Evolutionary conservation across 1,140 invertebrate genomes (phyloP).

Genomic region (Drosophila nigrodunni): DNA sequence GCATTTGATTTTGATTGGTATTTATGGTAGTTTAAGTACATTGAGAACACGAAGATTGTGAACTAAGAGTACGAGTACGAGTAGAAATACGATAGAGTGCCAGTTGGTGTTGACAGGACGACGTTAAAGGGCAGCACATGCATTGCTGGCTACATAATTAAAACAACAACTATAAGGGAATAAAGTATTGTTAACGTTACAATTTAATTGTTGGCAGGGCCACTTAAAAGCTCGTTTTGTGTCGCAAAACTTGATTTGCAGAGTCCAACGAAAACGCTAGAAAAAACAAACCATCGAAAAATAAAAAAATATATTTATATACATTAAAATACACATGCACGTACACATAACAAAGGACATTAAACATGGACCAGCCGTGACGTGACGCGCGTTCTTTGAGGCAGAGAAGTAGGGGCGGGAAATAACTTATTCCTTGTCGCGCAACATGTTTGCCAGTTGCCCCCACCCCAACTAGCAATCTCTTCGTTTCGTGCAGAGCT

Average conservation of each 20-base stretch:
- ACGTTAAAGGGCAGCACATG: constrained; percentile 13
- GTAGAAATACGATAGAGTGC: background rate
- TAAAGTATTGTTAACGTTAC: constrained; percentile 27
- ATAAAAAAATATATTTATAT: constrained; percentile 19
- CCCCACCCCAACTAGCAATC: background rate
- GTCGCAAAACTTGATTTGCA: constrained; percentile 36
- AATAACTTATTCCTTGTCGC: constrained; percentile 57
- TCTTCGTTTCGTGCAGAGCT: constrained; percentile 60
- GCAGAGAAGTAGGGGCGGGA: background rate
- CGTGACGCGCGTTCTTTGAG: constrained; percentile 12
- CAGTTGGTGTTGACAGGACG: constrained; percentile 43
- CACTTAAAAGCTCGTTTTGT: constrained; percentile 58
- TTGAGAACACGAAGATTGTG: constrained; percentile 49
- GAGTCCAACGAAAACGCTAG: background rate
- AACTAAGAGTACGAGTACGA: background rate
- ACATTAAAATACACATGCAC: background rate
- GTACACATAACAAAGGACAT: constrained; percentile 45
- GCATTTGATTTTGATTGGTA: constrained; percentile 84
- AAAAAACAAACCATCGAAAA: constrained; percentile 18
- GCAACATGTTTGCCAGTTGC: constrained; percentile 52
- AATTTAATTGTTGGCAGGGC: constrained; percentile 43
- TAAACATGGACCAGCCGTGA: constrained; percentile 68
- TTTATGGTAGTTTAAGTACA: constrained; percentile 82
- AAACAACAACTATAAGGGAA: constrained; percentile 10
- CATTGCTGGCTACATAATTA: constrained; percentile 4